phyloP scores from a whole-genome alignment of 2,888 invertebrate species.

The Thereva nobilitata region DNA sequence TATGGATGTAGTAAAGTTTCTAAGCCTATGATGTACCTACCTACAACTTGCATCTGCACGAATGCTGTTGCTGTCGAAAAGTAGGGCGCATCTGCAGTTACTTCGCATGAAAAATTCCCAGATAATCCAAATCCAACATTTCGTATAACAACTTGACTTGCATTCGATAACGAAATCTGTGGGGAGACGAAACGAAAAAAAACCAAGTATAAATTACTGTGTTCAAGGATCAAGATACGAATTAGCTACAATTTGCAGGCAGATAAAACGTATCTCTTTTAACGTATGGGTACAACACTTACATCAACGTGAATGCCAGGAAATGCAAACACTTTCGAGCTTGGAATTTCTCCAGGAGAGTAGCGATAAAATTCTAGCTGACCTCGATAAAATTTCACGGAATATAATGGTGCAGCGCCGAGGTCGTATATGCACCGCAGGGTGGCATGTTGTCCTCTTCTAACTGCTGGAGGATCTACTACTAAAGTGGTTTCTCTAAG shows the following conservation, averaged over 20 bases:
- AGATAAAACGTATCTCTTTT: no score
- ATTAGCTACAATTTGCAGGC: no score
- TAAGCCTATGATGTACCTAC: constrained; percentile 61
- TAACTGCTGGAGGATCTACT: constrained; percentile 71
- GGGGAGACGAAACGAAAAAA: constrained; percentile 48
- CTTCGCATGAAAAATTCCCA: constrained; percentile 80
- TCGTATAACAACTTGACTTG: constrained; percentile 72
- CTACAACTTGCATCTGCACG: constrained; percentile 72
- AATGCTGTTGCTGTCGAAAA: constrained; percentile 70
- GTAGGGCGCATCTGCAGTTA: constrained; percentile 72
- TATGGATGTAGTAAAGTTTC: not conserved
- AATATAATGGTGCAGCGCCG: constrained; percentile 75
- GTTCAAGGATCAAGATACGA: no score
- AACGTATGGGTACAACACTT: constrained; percentile 61
- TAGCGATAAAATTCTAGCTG: constrained; percentile 82
- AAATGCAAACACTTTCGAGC: constrained; percentile 73
- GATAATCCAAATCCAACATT: constrained; percentile 71
- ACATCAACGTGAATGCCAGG: constrained; percentile 81
- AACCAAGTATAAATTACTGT: no score
- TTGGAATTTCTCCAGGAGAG: constrained; percentile 74
- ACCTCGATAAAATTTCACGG: constrained; percentile 87
- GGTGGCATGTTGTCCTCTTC: constrained; percentile 69
- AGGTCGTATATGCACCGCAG: constrained; percentile 77
- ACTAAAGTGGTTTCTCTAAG: constrained; percentile 72
- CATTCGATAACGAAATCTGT: constrained; percentile 73